A percentile compares a stretch with the other conserved stretches of the same genome.
phyloP scores from a whole-genome alignment of 2,113 vertebrate species.

The Oceanodroma tethys region DNA sequence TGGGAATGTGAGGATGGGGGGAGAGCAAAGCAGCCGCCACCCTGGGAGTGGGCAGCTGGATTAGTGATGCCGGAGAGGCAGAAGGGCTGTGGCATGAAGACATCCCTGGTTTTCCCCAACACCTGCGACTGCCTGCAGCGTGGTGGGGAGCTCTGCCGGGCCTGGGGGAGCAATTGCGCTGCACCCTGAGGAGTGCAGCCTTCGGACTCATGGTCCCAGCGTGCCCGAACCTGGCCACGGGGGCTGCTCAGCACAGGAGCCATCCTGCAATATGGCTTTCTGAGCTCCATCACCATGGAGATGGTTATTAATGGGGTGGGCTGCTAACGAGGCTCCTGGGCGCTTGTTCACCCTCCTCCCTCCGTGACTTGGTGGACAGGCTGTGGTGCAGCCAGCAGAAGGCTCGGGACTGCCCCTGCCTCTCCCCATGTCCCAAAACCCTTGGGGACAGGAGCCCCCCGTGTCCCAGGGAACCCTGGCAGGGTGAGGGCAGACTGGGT shows the following conservation, averaged over 20 bases:
- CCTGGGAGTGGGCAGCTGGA: neutral
- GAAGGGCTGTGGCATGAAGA: neutral
- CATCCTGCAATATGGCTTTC: neutral
- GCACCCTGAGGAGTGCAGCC: rapidly evolving
- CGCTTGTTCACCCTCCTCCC: neutral
- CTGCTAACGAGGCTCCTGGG: neutral
- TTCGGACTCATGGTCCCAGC: rapidly evolving
- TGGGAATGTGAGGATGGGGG: neutral
- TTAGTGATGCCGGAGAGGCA: neutral
- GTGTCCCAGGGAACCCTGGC: neutral
- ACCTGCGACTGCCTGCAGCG: rapidly evolving
- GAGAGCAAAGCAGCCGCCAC: neutral
- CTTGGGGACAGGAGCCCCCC: neutral
- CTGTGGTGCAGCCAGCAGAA: neutral
- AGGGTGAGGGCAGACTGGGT: neutral
- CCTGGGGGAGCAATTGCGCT: rapidly evolving
- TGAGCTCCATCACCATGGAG: neutral
- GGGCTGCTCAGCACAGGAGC: neutral
- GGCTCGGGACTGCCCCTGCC: neutral
- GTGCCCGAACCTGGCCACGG: rapidly evolving
- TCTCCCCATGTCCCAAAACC: neutral
- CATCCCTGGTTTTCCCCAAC: neutral
- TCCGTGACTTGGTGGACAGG: rapidly evolving
- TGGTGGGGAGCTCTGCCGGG: neutral
- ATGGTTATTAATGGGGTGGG: neutral